phyloP scores from a whole-genome alignment of 35 echinoderm and acorn worm genomes.

The Amphiura filiformis region DNA sequence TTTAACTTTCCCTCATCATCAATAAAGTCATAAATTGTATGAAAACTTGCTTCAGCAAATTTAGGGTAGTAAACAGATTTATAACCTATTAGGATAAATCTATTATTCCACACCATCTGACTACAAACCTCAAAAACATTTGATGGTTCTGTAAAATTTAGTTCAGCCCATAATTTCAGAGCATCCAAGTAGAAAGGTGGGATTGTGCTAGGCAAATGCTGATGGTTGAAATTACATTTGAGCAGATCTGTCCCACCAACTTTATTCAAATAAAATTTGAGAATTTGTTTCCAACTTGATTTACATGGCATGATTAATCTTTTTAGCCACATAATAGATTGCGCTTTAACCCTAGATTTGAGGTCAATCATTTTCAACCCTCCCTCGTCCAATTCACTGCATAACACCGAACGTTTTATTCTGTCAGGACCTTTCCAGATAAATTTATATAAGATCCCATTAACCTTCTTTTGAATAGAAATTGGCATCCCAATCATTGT shows the following conservation, averaged over 20 bases:
- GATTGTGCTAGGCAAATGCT: neutral
- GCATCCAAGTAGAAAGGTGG: neutral
- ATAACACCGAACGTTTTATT: neutral
- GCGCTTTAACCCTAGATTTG: neutral
- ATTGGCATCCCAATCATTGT: neutral
- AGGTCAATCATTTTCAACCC: conserved; percentile 3
- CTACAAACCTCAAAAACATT: neutral
- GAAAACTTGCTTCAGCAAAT: neutral
- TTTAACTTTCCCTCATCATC: neutral
- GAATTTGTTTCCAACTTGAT: neutral
- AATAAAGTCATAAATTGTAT: conserved; percentile 3
- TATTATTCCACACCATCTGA: neutral
- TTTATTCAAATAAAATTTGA: neutral
- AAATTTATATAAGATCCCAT: neutral
- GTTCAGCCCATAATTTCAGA: neutral
- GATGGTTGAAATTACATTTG: neutral
- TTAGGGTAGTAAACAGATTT: conserved; percentile 1
- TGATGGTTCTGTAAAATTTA: neutral
- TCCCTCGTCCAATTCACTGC: neutral
- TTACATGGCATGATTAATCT: neutral
- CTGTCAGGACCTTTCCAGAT: conserved; percentile 6
- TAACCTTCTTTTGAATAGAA: neutral
- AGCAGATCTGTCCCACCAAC: neutral
- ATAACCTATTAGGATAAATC: neutral
- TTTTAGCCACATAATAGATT: conserved; percentile 3